These are phyloP conservation scores for Leptothorax acervorum DNA, from an alignment of 2,888 invertebrate genomes.

Conservation along the genomic window DNA sequence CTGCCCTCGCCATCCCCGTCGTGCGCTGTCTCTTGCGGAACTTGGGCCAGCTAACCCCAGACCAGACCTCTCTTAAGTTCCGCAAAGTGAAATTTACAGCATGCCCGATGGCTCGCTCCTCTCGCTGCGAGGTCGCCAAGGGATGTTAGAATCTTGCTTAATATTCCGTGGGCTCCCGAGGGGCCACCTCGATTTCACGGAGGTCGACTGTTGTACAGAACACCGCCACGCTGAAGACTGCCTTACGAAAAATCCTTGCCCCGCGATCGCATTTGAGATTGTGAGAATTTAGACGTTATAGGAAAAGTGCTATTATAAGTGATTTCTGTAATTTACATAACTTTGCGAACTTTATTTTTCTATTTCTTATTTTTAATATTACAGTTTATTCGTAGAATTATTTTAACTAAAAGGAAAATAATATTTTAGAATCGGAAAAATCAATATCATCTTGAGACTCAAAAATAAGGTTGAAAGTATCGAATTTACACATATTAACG, in stretches of 20 bases:
- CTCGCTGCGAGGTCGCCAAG: constrained; percentile 61
- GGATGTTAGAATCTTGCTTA: constrained; percentile 76
- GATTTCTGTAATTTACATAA: not conserved
- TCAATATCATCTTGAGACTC: not conserved
- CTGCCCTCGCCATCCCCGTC: constrained; percentile 40
- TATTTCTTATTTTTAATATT: not conserved
- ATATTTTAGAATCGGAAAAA: not conserved
- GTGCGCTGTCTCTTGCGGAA: constrained; percentile 55
- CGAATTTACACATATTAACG: constrained; percentile 5
- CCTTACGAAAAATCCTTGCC: constrained; percentile 29
- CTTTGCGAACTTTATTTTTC: not conserved
- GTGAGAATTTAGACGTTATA: not conserved
- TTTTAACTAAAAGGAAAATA: not conserved
- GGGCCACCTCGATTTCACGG: constrained; percentile 63
- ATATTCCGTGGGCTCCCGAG: constrained; percentile 76
- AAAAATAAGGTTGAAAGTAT: not conserved
- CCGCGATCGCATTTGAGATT: constrained; percentile 7
- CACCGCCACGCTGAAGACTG: not conserved
- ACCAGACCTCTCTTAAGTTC: constrained; percentile 75
- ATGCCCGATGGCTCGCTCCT: constrained; percentile 75
- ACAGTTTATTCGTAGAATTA: not conserved
- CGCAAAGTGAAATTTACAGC: constrained; percentile 83
- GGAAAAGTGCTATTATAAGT: not conserved
- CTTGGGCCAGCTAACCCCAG: constrained; percentile 58
- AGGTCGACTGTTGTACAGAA: constrained; percentile 37